These are phyloP conservation scores for Meteorus sp. DNA, from an alignment of 1,140 invertebrate genomes.

Conservation along the genomic window DNA sequence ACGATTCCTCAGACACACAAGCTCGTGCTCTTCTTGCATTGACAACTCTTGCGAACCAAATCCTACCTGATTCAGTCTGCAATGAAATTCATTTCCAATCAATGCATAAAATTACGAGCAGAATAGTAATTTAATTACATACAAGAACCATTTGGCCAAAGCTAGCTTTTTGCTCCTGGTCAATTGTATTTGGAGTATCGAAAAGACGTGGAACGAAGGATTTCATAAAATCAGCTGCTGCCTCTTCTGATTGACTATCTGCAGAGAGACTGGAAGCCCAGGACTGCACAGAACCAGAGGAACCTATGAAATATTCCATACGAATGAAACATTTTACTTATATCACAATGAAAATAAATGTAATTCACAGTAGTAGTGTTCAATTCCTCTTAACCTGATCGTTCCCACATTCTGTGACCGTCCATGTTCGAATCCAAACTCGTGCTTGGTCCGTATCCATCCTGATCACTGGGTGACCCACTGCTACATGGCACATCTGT, in stretches of 20 bases:
- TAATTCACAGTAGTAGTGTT: conserved; percentile 6
- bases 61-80: conserved; percentile 63
- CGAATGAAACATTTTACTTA: conserved; percentile 9
- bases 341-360: background rate
- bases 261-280: conserved; percentile 74
- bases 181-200: conserved; percentile 59
- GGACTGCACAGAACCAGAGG: conserved; percentile 71
- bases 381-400: conserved; percentile 54
- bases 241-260: conserved; percentile 71
- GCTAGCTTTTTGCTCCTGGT: conserved; percentile 68
- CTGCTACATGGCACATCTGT: conserved; percentile 59
- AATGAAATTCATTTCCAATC: conserved; percentile 30
- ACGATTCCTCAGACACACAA: conserved; percentile 71
- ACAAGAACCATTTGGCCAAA: conserved; percentile 68
- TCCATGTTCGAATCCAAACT: conserved; percentile 66
- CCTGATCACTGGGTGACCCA: conserved; percentile 61
- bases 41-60: conserved; percentile 75
- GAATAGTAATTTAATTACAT: conserved; percentile 28
- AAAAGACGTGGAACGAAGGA: conserved; percentile 72
- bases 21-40: conserved; percentile 72
- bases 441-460: conserved; percentile 62
- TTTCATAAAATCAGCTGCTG: conserved; percentile 73
- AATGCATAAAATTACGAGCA: background rate
- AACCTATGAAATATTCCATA: conserved; percentile 52
- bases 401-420: conserved; percentile 59